Percentiles rank a stretch among this genome's conserved stretches.
phyloP scores from a whole-genome alignment of 2,113 vertebrate genomes.

The Colaptes auratus region DNA sequence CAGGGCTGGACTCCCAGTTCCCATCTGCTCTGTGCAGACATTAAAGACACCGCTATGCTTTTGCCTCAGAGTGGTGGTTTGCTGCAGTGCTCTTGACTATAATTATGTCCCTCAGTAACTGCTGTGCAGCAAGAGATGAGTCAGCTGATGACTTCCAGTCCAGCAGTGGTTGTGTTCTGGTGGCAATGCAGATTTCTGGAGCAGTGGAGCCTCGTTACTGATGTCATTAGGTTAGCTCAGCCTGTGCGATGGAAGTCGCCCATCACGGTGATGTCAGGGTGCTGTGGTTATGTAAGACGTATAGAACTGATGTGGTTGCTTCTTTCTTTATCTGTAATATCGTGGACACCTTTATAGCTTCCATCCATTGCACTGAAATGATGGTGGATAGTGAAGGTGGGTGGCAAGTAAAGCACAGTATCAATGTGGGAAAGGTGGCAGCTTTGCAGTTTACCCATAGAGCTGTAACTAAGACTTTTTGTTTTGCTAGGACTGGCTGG shows the following conservation, averaged over 20 bases:
- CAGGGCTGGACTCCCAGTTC: neutral
- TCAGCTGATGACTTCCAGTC: neutral
- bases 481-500: neutral
- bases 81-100: neutral
- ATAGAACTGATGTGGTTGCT: neutral
- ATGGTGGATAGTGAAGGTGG: neutral
- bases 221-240: neutral
- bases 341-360: neutral
- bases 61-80: slow-evolving; percentile 14
- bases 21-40: neutral
- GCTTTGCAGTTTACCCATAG: neutral
- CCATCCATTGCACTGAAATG: neutral
- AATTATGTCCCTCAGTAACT: neutral
- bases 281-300: neutral
- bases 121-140: neutral
- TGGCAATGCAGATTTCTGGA: neutral
- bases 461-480: neutral
- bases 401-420: neutral
- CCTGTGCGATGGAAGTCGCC: neutral
- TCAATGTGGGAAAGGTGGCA: neutral
- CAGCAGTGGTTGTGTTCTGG: neutral
- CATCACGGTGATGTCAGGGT: neutral
- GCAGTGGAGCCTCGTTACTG: neutral
- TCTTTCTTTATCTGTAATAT: neutral
- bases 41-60: neutral